Evolutionary conservation across 1,140 invertebrate genomes (phyloP).

Genomic region (Whitmania pigra): DNA sequence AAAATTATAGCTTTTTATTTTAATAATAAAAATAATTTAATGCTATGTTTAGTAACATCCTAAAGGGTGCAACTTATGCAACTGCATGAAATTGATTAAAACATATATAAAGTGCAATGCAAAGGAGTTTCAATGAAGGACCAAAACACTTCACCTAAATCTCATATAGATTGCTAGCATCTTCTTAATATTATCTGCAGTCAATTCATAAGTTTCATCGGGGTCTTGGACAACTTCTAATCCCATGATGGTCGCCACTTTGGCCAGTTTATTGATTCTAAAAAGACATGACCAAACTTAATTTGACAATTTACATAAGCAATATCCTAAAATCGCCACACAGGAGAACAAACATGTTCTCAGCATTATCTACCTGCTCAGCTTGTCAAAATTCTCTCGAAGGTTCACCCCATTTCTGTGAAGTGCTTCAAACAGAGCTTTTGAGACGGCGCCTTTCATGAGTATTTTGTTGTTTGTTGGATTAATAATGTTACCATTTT

Average conservation of each 20-base stretch:
- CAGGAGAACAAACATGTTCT: not conserved
- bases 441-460: constrained; percentile 28
- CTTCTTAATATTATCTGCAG: constrained; percentile 38
- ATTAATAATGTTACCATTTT: constrained; percentile 32
- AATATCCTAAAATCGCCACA: too few relatives aligned
- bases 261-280: constrained; percentile 24
- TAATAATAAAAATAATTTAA: too few relatives aligned
- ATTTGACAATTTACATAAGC: too few relatives aligned
- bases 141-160: constrained; percentile 28
- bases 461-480: constrained; percentile 30
- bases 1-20: too few relatives aligned
- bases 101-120: too few relatives aligned
- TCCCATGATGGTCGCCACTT: constrained; percentile 32
- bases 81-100: too few relatives aligned
- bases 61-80: too few relatives aligned
- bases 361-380: constrained; percentile 28
- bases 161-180: constrained; percentile 38
- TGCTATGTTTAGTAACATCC: too few relatives aligned
- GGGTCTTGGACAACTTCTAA: constrained; percentile 31
- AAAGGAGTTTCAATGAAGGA: too few relatives aligned
- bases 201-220: constrained; percentile 35
- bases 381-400: constrained; percentile 35
- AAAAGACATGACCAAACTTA: not conserved
- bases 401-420: constrained; percentile 30
- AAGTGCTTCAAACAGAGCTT: constrained; percentile 29